Percentiles rank a stretch among this genome's conserved stretches.
These are phyloP conservation scores for Craseonycteris thonglongyai DNA, from an alignment of 2,113 vertebrate genomes.

Conservation along the genomic window DNA sequence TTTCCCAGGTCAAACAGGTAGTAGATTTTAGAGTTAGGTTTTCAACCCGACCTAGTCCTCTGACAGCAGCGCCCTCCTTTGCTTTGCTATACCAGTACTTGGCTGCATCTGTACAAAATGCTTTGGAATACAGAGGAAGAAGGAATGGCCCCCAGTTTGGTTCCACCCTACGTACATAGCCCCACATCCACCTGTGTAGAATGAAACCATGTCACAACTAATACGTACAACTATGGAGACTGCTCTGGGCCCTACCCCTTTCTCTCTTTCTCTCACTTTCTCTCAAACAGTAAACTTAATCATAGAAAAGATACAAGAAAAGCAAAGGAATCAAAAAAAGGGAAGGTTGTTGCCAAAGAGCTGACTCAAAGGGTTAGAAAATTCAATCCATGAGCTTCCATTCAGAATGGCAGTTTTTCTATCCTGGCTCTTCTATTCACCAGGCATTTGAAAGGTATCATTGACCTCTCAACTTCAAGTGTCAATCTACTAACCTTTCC, in stretches of 20 bases:
- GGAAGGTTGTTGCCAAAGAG: not conserved
- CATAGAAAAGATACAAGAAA: too few species aligned
- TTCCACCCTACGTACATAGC: too few species aligned
- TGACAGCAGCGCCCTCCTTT: not conserved
- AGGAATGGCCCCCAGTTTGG: too few species aligned
- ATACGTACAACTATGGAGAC: too few species aligned
- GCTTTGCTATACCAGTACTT: not conserved
- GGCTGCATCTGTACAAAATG: not conserved
- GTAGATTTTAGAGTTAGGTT: not conserved
- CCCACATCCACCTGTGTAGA: too few species aligned
- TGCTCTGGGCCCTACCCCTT: too few species aligned
- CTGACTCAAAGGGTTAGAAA: not conserved
- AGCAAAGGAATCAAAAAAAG: not conserved
- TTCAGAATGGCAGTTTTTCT: not conserved
- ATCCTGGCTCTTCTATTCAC: not conserved
- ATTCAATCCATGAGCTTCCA: not conserved
- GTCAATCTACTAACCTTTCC: constrained; percentile 4
- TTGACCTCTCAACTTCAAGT: not conserved
- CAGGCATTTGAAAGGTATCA: not conserved
- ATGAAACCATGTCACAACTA: too few species aligned
- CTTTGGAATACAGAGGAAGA: not conserved
- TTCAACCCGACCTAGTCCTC: not conserved
- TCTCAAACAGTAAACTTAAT: too few species aligned
- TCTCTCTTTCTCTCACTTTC: too few species aligned
- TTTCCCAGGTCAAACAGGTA: not conserved